phyloP scores from a whole-genome alignment of 2,888 invertebrate genomes.

The Rhimphoctona megacephalus region DNA sequence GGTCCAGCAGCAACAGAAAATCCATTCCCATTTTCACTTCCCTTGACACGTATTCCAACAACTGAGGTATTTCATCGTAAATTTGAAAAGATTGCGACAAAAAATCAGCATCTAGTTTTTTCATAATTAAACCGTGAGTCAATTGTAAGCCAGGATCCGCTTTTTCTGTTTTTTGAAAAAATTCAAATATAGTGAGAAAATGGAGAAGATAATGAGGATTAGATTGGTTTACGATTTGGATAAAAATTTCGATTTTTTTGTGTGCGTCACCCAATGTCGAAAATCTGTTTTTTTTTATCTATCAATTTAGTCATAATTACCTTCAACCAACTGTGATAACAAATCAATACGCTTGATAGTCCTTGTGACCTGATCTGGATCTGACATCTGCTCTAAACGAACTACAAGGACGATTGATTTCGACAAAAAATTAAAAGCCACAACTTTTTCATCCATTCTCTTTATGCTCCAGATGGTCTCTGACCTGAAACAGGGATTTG shows the following conservation, averaged over 20 bases:
- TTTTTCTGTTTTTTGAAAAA: constrained; percentile 61
- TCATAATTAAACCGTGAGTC: constrained; percentile 75
- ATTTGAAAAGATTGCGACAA: constrained; percentile 69
- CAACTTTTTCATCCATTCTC: constrained; percentile 68
- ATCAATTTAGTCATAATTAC: background rate
- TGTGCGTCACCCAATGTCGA: background rate
- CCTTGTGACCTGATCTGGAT: constrained; percentile 11
- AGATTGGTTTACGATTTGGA: background rate
- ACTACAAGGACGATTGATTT: constrained; percentile 75
- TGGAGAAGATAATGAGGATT: background rate
- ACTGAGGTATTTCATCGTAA: constrained; percentile 73
- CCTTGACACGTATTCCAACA: constrained; percentile 75
- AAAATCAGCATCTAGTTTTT: constrained; percentile 70
- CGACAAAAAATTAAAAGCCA: constrained; percentile 76
- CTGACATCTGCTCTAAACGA: constrained; percentile 67
- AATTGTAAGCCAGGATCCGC: constrained; percentile 71
- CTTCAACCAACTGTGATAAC: constrained; percentile 50
- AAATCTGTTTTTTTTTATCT: background rate
- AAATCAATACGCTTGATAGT: constrained; percentile 36
- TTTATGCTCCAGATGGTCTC: constrained; percentile 77
- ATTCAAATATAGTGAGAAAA: background rate
- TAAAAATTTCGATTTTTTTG: background rate
- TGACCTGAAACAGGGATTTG: constrained; percentile 70
- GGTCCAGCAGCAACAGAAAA: constrained; percentile 77
- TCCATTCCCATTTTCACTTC: constrained; percentile 77